Evolutionary conservation across 2,797 vertebrate genomes (phyloP), one percentile per base, ranked within the genome.

Genomic region (Chaunax sp.): DNA sequence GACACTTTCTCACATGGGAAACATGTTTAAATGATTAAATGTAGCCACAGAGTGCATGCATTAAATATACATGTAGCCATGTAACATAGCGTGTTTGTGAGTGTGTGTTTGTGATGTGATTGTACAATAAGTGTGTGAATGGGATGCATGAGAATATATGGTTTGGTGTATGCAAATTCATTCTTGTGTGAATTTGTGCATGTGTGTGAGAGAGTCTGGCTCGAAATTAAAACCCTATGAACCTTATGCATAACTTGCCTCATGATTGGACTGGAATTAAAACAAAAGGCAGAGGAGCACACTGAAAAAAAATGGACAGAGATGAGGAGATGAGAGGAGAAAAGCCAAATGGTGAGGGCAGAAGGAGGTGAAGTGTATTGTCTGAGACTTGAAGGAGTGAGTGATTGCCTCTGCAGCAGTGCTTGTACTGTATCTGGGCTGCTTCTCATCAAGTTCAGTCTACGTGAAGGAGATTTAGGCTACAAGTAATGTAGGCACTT

Each of bases 171-270:
- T 72, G 71, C 62, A 69, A 72, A 51, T 72, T 69, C 66, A 52
- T 62, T 73, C 64, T 58, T 75, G 41, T 69, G 63, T 75, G 75
- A 70, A 65, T 83, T 13, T 72, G 64, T 63, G 51, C 64, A 52
- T 53, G 75, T 7, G 15, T 78, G 38, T 16, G 38, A 15, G 38
- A 15, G 38, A 15, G 38, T 40, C 66, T 74, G 56, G 80, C 80
- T 87, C 84, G 83, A 90, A 91, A 92, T 92, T 76, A 90, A 91
- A 90, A 87, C 84, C 89, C 75, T 82, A 82, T 90, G 90, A 90
- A 88, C 83, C 89, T 75, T 82, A 82, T 90, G 90, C 67, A 76
- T 83, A 89, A 90, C 77, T 53, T 20, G 15, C 73, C 77, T 86
- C 72, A 55, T 86, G 85, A 90, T 81, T 87, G 68, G 75, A 82